These are phyloP conservation scores for Chrysodeixis includens DNA, from an alignment of 2,888 invertebrate species.

Conservation along the genomic window DNA sequence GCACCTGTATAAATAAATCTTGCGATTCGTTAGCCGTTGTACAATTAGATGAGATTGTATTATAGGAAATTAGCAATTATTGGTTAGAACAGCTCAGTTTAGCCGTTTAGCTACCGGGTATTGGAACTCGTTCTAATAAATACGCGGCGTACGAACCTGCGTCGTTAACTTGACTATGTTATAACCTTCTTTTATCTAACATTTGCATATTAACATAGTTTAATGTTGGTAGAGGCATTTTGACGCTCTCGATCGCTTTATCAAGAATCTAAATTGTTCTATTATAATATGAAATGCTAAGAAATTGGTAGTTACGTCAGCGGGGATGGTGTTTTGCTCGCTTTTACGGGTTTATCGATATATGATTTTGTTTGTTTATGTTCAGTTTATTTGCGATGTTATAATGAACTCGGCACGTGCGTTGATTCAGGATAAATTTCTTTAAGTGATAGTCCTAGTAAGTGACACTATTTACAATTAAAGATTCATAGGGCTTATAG, in stretches of 20 bases:
- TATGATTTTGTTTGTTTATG: constrained; percentile 38
- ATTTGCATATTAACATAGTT: constrained; percentile 80
- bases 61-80: constrained; percentile 68
- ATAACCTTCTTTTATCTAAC: constrained; percentile 79
- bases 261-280: constrained; percentile 70
- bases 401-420: constrained; percentile 27
- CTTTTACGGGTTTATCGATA: constrained; percentile 36
- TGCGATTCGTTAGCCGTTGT: constrained; percentile 34
- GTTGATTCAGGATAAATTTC: constrained; percentile 12
- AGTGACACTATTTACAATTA: no score
- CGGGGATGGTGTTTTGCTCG: constrained; percentile 16
- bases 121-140: constrained; percentile 57
- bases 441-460: no score
- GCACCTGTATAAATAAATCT: constrained; percentile 47
- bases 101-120: constrained; percentile 61
- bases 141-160: constrained; percentile 56
- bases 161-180: constrained; percentile 76
- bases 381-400: constrained; percentile 28
- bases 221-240: constrained; percentile 68
- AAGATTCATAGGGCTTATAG: no score
- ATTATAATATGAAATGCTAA: constrained; percentile 63
- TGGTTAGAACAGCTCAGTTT: constrained; percentile 61
- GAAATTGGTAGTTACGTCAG: constrained; percentile 52
- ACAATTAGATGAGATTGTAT: constrained; percentile 65
- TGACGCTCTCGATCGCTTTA: constrained; percentile 78